These are phyloP conservation scores for Hydropsyche betteni DNA, from an alignment of 2,888 invertebrate species.

Conservation along the genomic window DNA sequence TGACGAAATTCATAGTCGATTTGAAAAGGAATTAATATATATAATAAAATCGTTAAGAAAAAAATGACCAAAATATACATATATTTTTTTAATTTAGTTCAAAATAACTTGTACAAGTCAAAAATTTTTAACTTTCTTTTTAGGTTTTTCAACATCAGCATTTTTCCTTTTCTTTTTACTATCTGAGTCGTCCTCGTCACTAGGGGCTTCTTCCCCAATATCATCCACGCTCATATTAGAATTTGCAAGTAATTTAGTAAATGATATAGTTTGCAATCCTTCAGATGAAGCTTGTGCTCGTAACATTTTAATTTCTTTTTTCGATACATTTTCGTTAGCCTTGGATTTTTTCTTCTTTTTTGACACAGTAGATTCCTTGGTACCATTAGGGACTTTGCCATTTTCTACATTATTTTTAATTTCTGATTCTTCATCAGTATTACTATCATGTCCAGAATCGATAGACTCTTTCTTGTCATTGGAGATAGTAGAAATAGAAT, in stretches of 20 bases:
- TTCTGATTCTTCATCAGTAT: constrained; percentile 52
- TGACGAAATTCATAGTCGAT: no score
- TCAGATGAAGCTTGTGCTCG: constrained; percentile 61
- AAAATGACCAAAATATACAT: no score
- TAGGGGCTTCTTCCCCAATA: constrained; percentile 49
- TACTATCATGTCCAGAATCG: constrained; percentile 50
- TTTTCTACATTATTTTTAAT: constrained; percentile 51
- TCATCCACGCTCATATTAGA: constrained; percentile 50
- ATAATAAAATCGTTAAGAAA: no score
- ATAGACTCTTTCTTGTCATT: constrained; percentile 45
- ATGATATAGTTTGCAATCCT: constrained; percentile 58
- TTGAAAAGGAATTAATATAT: no score
- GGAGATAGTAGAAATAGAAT: constrained; percentile 54
- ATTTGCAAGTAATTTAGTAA: constrained; percentile 53
- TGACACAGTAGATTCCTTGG: constrained; percentile 53
- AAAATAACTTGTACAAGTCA: no score
- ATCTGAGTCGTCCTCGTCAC: constrained; percentile 52
- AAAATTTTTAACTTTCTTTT: constrained; percentile 52
- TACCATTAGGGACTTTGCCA: constrained; percentile 48
- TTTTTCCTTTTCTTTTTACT: constrained; percentile 54
- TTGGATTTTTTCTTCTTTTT: constrained; percentile 56
- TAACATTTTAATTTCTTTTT: constrained; percentile 62
- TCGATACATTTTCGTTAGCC: constrained; percentile 57
- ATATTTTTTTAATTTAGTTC: no score
- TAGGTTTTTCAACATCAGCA: constrained; percentile 60